phyloP scores from a whole-genome alignment of 2,113 vertebrate species.

The Columba livia region DNA sequence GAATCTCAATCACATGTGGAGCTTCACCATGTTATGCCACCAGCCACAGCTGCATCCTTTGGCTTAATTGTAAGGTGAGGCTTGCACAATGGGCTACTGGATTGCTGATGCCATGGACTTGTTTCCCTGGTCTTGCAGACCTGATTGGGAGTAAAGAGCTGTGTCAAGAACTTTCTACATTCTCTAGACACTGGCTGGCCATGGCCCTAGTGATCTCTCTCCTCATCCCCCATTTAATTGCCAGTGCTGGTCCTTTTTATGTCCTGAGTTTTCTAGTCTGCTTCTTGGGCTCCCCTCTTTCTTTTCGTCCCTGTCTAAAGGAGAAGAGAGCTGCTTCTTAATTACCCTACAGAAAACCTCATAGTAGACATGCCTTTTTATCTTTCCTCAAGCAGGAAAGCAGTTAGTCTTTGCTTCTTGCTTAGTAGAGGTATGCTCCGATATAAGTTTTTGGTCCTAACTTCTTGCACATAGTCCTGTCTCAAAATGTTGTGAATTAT shows the following conservation, averaged over 20 bases:
- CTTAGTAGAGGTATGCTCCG: background rate
- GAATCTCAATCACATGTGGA: accelerated
- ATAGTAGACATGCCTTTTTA: background rate
- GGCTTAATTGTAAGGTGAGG: background rate
- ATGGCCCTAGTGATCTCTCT: background rate
- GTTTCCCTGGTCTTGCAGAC: background rate
- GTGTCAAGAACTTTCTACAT: background rate
- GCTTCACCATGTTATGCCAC: background rate
- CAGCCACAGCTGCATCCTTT: background rate
- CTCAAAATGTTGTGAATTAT: background rate
- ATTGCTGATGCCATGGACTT: background rate
- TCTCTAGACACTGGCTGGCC: background rate
- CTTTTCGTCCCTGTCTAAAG: background rate
- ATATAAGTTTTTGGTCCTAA: background rate
- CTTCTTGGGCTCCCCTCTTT: background rate
- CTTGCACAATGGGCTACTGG: background rate
- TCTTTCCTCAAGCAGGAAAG: background rate
- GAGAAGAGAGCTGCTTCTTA: background rate
- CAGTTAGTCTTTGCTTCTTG: background rate
- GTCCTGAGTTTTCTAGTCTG: background rate
- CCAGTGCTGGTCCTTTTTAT: background rate
- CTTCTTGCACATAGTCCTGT: background rate
- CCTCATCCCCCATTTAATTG: background rate
- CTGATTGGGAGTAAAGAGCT: background rate
- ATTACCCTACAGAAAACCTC: background rate